Evolutionary conservation across 2,113 vertebrate genomes (phyloP).

Genomic region (Eidolon helvum): DNA sequence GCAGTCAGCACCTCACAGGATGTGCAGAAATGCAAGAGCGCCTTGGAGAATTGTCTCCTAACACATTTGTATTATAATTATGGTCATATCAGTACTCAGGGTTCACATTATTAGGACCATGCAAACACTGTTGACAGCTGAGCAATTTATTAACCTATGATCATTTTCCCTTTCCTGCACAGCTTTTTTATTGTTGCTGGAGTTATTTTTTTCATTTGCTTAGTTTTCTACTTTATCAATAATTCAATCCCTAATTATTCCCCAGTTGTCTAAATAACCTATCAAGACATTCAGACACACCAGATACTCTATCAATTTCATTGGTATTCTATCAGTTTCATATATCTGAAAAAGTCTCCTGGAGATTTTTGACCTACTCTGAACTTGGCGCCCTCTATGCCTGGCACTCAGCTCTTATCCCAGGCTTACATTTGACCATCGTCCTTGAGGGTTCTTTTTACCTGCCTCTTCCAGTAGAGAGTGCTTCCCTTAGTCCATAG

Average conservation of each 20-base stretch:
- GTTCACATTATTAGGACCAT: neutral
- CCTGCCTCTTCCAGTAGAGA: neutral
- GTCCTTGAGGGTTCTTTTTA: neutral
- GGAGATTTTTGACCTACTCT: neutral
- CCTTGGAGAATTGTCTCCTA: neutral
- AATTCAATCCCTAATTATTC: neutral
- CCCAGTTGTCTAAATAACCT: neutral
- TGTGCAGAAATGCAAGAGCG: neutral
- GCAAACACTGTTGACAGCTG: neutral
- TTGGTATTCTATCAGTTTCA: too few species aligned
- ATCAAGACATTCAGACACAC: neutral
- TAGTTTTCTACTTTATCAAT: neutral
- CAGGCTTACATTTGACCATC: neutral
- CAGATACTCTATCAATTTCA: neutral
- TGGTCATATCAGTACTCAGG: neutral
- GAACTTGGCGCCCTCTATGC: neutral
- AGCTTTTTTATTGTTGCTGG: neutral
- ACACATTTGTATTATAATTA: neutral
- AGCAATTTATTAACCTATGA: neutral
- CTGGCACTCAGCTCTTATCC: neutral
- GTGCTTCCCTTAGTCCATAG: neutral
- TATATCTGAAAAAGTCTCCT: neutral
- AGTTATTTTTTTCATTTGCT: neutral
- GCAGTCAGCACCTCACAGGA: neutral
- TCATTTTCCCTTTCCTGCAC: neutral